A percentile compares a stretch with the other conserved stretches of the same genome.
These are phyloP conservation scores for Patella pellucida DNA, from an alignment of 2,888 invertebrate species.

Conservation along the genomic window DNA sequence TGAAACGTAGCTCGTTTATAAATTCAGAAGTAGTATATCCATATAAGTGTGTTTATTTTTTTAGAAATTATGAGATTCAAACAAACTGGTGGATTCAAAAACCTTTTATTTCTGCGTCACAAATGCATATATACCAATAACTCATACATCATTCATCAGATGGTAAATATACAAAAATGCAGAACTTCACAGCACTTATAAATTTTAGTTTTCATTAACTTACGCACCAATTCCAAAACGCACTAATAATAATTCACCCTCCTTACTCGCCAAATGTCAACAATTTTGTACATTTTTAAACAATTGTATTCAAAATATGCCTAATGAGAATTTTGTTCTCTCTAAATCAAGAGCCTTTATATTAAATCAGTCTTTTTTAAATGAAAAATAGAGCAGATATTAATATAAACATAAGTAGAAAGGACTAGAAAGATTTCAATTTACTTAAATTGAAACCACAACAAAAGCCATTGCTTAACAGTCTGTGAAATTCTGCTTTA, in stretches of 20 bases:
- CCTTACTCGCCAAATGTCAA: conserved; percentile 23
- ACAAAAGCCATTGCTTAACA: too few species aligned
- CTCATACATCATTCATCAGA: conserved; percentile 27
- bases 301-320: conserved; percentile 11
- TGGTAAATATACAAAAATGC: conserved; percentile 25
- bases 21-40: too few species aligned
- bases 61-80: neutral
- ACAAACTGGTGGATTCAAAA: neutral
- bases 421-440: too few species aligned
- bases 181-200: conserved; percentile 29
- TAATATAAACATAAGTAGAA: neutral
- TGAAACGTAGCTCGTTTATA: too few species aligned
- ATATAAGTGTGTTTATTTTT: too few species aligned
- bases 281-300: conserved; percentile 12
- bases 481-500: conserved; percentile 30
- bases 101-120: conserved; percentile 27
- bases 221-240: conserved; percentile 16
- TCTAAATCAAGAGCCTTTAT: too few species aligned
- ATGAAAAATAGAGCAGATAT: neutral
- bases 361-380: neutral
- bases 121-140: conserved; percentile 27
- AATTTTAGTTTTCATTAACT: conserved; percentile 20
- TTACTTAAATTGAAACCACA: too few species aligned
- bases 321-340: conserved; percentile 5
- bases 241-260: conserved; percentile 22